phyloP scores from a whole-genome alignment of 2,113 vertebrate species.

The Poeciliopsis occidentalis region DNA sequence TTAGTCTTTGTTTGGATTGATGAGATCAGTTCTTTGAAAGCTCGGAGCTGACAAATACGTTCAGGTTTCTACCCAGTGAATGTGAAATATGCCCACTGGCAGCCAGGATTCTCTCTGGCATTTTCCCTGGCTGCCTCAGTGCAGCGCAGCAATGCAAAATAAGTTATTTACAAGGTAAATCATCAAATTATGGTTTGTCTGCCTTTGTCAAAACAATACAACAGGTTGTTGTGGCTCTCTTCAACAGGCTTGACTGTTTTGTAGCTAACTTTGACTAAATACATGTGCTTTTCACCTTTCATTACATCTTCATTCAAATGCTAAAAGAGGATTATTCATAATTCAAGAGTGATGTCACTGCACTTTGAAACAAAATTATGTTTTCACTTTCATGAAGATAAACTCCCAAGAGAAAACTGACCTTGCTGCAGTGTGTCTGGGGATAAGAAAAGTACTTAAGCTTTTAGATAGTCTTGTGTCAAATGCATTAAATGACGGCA shows the following conservation, averaged over 20 bases:
- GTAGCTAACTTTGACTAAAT: neutral
- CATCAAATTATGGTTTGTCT: neutral
- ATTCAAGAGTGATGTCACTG: neutral
- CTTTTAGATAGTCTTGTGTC: constrained; percentile 14
- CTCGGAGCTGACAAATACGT: constrained; percentile 7
- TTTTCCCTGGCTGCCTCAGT: constrained; percentile 21
- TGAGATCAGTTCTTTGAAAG: constrained; percentile 35
- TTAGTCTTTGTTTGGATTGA: constrained; percentile 44
- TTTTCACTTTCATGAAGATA: too few relatives aligned
- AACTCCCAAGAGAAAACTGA: neutral
- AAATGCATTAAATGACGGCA: constrained; percentile 13
- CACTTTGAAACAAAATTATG: neutral
- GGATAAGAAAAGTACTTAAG: constrained; percentile 10
- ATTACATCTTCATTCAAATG: neutral
- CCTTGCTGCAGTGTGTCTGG: neutral
- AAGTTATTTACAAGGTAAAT: neutral
- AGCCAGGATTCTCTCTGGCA: neutral
- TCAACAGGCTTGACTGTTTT: neutral
- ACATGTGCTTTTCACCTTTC: neutral
- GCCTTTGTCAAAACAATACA: neutral
- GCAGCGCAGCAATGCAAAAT: neutral
- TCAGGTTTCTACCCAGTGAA: constrained; percentile 16
- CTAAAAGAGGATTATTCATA: neutral
- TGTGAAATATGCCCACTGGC: constrained; percentile 1
- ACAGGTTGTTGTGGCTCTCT: neutral